These are phyloP conservation scores for Meteorus sp. DNA, from an alignment of 1,140 invertebrate species.

Conservation along the genomic window DNA sequence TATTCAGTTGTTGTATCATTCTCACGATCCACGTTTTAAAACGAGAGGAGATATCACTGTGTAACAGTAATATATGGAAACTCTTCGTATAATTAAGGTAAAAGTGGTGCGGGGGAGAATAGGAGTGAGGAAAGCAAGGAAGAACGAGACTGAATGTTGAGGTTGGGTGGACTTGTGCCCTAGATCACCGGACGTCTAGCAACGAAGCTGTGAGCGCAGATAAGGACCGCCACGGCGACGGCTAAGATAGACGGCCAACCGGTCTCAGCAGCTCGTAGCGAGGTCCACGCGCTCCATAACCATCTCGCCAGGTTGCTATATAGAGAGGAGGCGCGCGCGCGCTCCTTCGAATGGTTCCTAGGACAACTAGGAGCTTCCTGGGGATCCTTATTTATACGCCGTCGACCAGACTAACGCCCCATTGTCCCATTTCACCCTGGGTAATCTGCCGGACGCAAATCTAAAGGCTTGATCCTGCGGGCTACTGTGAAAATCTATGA, in stretches of 20 bases:
- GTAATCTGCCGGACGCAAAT: conserved; percentile 61
- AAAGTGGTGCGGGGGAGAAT: conserved; percentile 22
- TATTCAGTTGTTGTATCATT: no score
- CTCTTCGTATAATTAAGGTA: conserved; percentile 36
- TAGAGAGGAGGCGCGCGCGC: no score
- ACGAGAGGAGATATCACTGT: no score
- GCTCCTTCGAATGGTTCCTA: conserved; percentile 29
- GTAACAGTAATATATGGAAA: no score
- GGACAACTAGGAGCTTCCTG: conserved; percentile 41
- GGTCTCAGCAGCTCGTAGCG: conserved; percentile 50
- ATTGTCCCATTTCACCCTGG: conserved; percentile 58
- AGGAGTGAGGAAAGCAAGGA: not conserved
- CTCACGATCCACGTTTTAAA: no score
- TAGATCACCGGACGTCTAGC: conserved; percentile 59
- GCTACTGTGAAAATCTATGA: conserved; percentile 59
- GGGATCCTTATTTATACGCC: conserved; percentile 61
- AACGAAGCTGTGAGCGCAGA: conserved; percentile 58
- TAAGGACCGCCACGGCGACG: conserved; percentile 59
- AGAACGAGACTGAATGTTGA: conserved; percentile 18
- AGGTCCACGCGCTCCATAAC: conserved; percentile 11
- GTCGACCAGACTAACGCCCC: conserved; percentile 58
- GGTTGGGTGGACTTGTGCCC: conserved; percentile 43
- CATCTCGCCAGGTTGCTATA: not conserved
- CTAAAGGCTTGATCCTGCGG: conserved; percentile 60
- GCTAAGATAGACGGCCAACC: conserved; percentile 58